Conservation (phyloP, 2,797 vertebrate genomes). For the Onychomys arenicola region DNA sequence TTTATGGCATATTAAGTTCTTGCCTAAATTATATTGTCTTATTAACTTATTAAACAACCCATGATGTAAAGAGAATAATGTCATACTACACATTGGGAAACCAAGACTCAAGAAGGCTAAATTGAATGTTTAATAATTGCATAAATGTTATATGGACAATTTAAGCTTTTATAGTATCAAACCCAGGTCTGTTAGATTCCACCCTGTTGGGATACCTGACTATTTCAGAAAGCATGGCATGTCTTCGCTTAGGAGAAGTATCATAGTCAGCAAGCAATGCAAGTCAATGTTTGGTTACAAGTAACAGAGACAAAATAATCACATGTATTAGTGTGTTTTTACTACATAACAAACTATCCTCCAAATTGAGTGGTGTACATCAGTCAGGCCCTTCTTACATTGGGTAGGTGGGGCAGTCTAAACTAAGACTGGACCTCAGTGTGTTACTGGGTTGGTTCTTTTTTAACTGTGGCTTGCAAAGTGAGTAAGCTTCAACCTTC, state of each 20-base stretch:
- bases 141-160: neutral
- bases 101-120: neutral
- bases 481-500: neutral
- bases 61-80: neutral
- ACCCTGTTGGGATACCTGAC: neutral
- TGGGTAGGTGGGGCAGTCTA: neutral
- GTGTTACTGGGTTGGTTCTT: neutral
- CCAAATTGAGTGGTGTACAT: neutral
- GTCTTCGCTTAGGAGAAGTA: neutral
- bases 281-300: neutral
- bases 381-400: neutral
- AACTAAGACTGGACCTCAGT: neutral
- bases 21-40: neutral
- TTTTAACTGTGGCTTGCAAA: neutral
- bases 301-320: neutral
- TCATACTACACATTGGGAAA: neutral
- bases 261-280: neutral
- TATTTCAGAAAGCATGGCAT: constrained; percentile 1
- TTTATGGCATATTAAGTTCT: neutral
- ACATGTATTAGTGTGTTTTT: neutral
- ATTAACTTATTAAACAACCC: neutral
- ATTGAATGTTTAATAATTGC: neutral
- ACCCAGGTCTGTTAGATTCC: neutral
- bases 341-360: neutral
- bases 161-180: neutral